Conservation (phyloP, 2,113 vertebrate genomes). For the Phalacrocorax carbo region DNA sequence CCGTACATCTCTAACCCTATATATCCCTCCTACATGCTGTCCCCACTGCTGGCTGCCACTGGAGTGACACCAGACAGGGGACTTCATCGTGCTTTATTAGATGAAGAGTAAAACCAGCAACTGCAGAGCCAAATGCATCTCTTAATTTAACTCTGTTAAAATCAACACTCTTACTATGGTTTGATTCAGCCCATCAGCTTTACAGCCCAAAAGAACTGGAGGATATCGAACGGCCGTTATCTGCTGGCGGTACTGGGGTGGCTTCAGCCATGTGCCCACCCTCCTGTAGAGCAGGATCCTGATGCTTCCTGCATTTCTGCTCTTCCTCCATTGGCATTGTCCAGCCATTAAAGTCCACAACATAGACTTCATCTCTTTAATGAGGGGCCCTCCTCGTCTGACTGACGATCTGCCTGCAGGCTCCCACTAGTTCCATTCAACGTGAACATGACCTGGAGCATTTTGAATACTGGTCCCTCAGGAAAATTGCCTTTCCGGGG, state of each 20-base stretch:
- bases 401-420: not conserved
- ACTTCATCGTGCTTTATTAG: not conserved
- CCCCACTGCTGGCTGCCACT: not conserved
- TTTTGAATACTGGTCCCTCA: not conserved
- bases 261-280: not conserved
- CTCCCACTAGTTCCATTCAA: not conserved
- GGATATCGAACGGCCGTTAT: not conserved
- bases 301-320: not conserved
- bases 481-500: not conserved
- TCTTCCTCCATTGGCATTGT: not conserved
- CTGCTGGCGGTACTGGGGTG: not conserved
- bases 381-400: not conserved
- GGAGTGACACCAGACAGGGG: not conserved
- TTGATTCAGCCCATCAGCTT: not conserved
- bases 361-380: not conserved
- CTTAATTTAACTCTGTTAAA: not conserved
- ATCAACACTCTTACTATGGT: not conserved
- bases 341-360: not conserved
- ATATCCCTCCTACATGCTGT: rapidly evolving
- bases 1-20: not conserved
- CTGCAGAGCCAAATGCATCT: not conserved
- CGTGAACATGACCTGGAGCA: not conserved
- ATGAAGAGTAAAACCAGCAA: not conserved
- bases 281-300: not conserved
- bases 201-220: not conserved